Base-by-base conservation (phyloP, 2,113 vertebrate species). In the Raja brachyura region DNA sequence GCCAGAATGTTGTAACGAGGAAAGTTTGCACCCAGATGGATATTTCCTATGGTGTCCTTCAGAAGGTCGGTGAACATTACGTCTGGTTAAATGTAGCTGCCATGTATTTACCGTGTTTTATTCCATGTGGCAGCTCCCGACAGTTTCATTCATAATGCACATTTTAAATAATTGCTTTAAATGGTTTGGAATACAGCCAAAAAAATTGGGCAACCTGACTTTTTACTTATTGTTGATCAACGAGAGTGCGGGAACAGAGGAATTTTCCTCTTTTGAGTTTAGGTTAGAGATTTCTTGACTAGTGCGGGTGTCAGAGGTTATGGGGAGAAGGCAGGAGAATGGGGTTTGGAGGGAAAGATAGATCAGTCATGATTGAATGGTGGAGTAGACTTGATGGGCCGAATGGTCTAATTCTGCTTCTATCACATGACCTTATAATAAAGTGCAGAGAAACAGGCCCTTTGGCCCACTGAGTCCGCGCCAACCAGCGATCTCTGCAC, bases 121-220 rank as follows among this genome's bases (percentile, higher is more conserved):
- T 63, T 88, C 83, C 31, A 85, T 5, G 5, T 88, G 83, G 59
- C 83, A 63, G 83, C 56, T 31, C 83, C 28, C 56, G 63, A 88
- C 59, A 88, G 59, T 63, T 88, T 88, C 11, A 1, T 88, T 14
- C 59, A 18, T 31, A 88, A 88, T 88, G 59, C 28, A 63, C n/a
- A 88, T 31, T 88, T 88, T 63, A 88, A 31, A 88, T 88, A 88
- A 88, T 88, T 88, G 83, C 4, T 63, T 88, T 31, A 88, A 88
- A 88, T 61, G 61, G 11, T 8, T 88, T 66, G 83, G 25, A 86
- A 86, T 86, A 28, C 25, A 86, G 28, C 83, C 54, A 48, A 63
- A 7, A 88, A 63, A 88, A 16, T 66, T 59, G 9, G 83, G 56
- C 10, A 88, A 61, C 31, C 28, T 66, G n/a, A 66, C 39, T 48